phyloP scores from a whole-genome alignment of 1,140 invertebrate genomes.

The Drosophila serrata region DNA sequence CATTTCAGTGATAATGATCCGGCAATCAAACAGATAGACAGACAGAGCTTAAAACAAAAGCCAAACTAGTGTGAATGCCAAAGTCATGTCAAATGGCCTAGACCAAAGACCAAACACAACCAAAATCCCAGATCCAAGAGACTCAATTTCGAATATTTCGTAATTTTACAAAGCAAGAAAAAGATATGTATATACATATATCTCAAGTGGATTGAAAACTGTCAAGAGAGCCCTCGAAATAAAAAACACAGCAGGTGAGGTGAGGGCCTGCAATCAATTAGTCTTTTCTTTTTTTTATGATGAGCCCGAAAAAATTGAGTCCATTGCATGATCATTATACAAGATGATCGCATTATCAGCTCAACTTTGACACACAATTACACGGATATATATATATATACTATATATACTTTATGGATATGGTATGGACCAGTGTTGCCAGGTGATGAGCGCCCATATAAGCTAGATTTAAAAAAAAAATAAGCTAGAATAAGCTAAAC shows the following conservation, averaged over 20 bases:
- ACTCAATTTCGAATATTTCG: conserved; percentile 51
- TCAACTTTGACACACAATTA: conserved; percentile 50
- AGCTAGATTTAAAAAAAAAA: too few relatives aligned
- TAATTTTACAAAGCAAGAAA: conserved; percentile 19
- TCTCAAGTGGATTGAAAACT: conserved; percentile 50
- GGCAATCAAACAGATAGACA: conserved; percentile 57
- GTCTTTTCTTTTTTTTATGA: conserved; percentile 11
- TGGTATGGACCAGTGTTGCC: conserved; percentile 20
- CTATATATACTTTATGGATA: conserved; percentile 1
- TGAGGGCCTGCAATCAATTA: conserved; percentile 42
- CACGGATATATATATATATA: conserved; percentile 15
- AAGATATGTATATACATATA: not conserved
- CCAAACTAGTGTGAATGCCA: conserved; percentile 62
- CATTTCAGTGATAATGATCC: conserved; percentile 72
- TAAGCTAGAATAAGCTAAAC: too few relatives aligned
- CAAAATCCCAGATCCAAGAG: conserved; percentile 15
- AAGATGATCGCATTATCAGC: conserved; percentile 50
- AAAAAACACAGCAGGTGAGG: conserved; percentile 44
- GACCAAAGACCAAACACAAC: conserved; percentile 41
- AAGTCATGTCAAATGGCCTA: conserved; percentile 74
- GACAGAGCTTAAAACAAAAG: conserved; percentile 41
- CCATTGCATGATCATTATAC: conserved; percentile 50
- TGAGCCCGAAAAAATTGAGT: conserved; percentile 36
- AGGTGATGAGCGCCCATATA: too few relatives aligned
- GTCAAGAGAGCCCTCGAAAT: conserved; percentile 29